These are phyloP conservation scores for Canis aureus DNA, from an alignment of 2,113 vertebrate species.

Conservation along the genomic window DNA sequence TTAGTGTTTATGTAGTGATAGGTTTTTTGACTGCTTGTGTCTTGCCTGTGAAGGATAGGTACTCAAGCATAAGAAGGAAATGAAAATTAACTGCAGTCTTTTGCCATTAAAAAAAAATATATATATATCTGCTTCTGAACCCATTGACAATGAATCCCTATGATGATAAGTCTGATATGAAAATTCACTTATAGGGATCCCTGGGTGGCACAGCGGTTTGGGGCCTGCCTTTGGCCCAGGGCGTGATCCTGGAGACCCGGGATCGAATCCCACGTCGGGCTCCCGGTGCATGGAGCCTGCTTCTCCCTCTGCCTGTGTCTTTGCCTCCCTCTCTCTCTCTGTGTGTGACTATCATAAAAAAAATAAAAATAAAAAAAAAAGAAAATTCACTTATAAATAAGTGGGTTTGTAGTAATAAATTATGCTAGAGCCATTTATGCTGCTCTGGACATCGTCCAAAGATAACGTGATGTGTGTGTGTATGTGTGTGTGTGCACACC, in stretches of 20 bases:
- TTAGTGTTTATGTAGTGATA: neutral
- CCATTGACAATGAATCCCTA: neutral
- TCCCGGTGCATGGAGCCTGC: too few relatives aligned
- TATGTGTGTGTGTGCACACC: neutral
- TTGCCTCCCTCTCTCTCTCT: too few relatives aligned
- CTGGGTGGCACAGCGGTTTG: too few relatives aligned
- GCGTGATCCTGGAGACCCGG: too few relatives aligned
- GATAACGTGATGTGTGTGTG: neutral
- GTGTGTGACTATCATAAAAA: too few relatives aligned
- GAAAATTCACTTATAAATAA: neutral
- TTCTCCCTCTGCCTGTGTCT: too few relatives aligned
- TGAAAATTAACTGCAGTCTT: neutral
- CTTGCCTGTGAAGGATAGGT: neutral
- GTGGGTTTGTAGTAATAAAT: neutral
- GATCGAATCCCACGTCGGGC: too few relatives aligned
- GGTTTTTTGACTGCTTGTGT: neutral
- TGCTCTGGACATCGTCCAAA: neutral
- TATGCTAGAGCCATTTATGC: neutral
- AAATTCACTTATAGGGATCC: neutral
- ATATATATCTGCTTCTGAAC: neutral
- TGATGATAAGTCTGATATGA: neutral
- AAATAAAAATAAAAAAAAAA: too few relatives aligned
- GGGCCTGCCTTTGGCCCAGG: too few relatives aligned
- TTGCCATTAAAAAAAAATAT: neutral
- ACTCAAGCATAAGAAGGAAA: neutral